phyloP scores from a whole-genome alignment of 1,140 invertebrate species.

The Coelopa frigida region DNA sequence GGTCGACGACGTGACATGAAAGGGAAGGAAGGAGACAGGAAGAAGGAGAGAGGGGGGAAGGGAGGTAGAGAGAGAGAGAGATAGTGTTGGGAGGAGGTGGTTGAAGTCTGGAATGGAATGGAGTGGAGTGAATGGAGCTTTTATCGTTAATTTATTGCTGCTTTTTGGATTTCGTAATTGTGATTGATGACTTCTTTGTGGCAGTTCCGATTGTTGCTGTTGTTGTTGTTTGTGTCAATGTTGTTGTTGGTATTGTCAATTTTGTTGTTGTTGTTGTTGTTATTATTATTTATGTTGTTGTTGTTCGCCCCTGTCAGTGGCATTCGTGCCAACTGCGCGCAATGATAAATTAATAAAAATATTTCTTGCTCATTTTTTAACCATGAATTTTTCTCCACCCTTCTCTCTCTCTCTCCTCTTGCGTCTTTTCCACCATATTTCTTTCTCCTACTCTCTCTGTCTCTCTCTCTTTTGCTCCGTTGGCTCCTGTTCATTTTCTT shows the following conservation, averaged over 20 bases:
- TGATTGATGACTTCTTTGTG: constrained; percentile 42
- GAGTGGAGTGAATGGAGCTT: constrained; percentile 14
- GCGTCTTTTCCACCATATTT: background rate
- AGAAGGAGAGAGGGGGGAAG: no score
- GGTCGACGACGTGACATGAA: no score
- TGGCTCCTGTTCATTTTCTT: background rate
- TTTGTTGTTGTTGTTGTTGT: background rate
- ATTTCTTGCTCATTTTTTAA: constrained; percentile 3
- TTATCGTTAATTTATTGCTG: constrained; percentile 32
- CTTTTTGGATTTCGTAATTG: constrained; percentile 39
- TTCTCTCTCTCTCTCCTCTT: background rate
- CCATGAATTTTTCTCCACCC: background rate
- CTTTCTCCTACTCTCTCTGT: background rate
- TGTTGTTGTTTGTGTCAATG: background rate
- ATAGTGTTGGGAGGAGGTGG: no score
- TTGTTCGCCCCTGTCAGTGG: constrained; percentile 2
- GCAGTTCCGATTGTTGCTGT: constrained; percentile 24
- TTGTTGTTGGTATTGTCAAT: background rate
- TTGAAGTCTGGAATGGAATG: no score
- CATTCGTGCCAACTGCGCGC: constrained; percentile 11
- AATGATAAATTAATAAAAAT: constrained; percentile 39
- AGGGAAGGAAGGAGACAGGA: no score
- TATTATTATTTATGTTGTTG: background rate
- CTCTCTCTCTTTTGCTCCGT: background rate
- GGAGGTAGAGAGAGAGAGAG: constrained; percentile 1